A percentile compares a stretch with the other conserved stretches of the same genome.
Conservation (phyloP, 2,888 invertebrate species). For the Theodoxus fluviatilis region DNA sequence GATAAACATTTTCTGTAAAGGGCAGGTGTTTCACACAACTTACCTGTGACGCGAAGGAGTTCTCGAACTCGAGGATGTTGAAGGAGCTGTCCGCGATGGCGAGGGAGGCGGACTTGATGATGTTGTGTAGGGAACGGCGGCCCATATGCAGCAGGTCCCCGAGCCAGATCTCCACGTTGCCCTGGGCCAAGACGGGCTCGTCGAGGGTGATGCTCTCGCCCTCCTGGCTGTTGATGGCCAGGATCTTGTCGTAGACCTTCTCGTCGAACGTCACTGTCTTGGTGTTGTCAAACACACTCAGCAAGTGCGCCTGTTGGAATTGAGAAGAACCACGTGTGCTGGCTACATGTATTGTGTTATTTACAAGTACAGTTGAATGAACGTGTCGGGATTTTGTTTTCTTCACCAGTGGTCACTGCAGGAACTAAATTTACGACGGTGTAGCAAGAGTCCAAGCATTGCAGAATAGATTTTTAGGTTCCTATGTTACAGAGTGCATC, state of each 20-base stretch:
- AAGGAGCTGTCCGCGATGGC: conserved; percentile 87
- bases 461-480: too few species aligned
- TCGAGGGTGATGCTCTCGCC: conserved; percentile 84
- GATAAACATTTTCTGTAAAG: background rate
- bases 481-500: too few species aligned
- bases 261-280: conserved; percentile 90
- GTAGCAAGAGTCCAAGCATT: too few species aligned
- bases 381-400: too few species aligned
- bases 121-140: conserved; percentile 87
- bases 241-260: conserved; percentile 94
- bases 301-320: conserved; percentile 82
- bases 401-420: too few species aligned
- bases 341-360: too few species aligned
- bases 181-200: conserved; percentile 75
- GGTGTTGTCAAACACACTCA: conserved; percentile 96
- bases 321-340: too few species aligned
- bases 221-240: conserved; percentile 90
- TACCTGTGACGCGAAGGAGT: conserved; percentile 93
- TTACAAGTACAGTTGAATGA: too few species aligned
- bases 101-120: conserved; percentile 83
- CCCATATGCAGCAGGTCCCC: conserved; percentile 86
- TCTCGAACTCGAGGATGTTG: conserved; percentile 83
- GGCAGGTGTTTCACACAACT: too few species aligned
- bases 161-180: conserved; percentile 88
- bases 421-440: too few species aligned